A percentile compares a stretch with the other conserved stretches of the same genome.
phyloP scores from a whole-genome alignment of 2,113 vertebrate species.

The Ahaetulla prasina region DNA sequence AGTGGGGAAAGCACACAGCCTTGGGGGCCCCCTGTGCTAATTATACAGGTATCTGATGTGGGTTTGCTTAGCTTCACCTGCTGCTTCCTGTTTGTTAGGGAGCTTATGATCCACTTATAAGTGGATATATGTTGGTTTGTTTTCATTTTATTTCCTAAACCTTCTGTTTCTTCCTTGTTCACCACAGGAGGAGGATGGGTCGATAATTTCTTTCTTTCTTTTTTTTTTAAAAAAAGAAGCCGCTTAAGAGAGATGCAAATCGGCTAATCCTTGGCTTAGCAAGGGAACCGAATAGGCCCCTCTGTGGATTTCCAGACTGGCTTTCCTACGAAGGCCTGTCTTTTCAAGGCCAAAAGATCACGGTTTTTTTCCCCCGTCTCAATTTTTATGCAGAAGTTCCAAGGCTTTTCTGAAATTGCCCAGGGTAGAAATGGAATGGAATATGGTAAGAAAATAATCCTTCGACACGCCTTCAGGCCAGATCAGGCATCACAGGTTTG shows the following conservation, averaged over 20 bases:
- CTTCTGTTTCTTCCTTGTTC: too few relatives aligned
- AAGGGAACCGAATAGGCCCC: neutral
- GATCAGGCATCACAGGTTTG: neutral
- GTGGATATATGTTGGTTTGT: too few relatives aligned
- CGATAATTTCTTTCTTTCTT: too few relatives aligned
- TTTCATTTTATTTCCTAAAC: too few relatives aligned
- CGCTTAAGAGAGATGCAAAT: neutral
- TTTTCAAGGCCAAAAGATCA: conserved; percentile 5
- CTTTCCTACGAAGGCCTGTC: neutral
- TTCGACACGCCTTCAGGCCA: neutral
- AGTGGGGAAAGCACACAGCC: too few relatives aligned
- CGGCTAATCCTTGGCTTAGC: conserved; percentile 12
- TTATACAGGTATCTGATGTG: too few relatives aligned
- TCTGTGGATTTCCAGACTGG: neutral
- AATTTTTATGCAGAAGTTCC: neutral
- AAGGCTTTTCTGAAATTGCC: neutral
- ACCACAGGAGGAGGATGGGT: too few relatives aligned
- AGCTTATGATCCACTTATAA: too few relatives aligned
- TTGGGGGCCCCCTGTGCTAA: too few relatives aligned
- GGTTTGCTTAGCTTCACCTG: too few relatives aligned
- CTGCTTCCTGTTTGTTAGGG: too few relatives aligned
- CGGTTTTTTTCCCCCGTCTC: neutral
- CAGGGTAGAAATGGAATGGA: neutral
- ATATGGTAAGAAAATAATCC: neutral
- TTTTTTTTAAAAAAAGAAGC: neutral